Conservation (phyloP, 2,797 vertebrate genomes). For the Myotis myotis region DNA sequence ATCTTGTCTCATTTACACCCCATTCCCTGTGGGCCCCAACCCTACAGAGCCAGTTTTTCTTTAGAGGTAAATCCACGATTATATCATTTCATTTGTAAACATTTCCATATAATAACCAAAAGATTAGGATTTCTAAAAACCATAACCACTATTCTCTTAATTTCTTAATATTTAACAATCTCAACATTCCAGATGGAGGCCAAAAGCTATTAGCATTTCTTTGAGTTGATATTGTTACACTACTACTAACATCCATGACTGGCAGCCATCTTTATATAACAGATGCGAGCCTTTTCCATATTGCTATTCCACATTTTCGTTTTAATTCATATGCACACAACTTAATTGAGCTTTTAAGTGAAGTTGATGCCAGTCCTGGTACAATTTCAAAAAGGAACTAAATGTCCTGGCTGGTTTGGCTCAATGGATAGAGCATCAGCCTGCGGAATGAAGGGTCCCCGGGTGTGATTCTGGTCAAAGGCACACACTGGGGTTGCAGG, state of each 20-base stretch:
- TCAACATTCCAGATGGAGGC: neutral
- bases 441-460: too few relatives aligned
- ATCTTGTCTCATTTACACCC: neutral
- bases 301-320: neutral
- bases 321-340: neutral
- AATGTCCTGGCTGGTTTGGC: too few relatives aligned
- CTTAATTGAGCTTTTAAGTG: neutral
- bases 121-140: constrained; percentile 6
- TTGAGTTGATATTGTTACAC: neutral
- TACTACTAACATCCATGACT: neutral
- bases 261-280: neutral
- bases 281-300: neutral
- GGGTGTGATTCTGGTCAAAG: too few relatives aligned
- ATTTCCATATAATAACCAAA: neutral
- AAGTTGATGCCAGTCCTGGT: neutral
- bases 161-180: neutral
- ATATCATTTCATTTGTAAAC: neutral
- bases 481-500: too few relatives aligned
- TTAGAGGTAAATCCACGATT: neutral
- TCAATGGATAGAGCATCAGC: too few relatives aligned
- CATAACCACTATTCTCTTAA: neutral
- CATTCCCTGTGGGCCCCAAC: neutral
- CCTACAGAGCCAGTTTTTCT: neutral
- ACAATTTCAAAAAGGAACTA: neutral
- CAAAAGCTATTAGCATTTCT: neutral